Percentiles rank a stretch among this genome's conserved stretches.
phyloP scores from a whole-genome alignment of 2,888 invertebrate genomes.

The Peribatodes rhomboidaria region DNA sequence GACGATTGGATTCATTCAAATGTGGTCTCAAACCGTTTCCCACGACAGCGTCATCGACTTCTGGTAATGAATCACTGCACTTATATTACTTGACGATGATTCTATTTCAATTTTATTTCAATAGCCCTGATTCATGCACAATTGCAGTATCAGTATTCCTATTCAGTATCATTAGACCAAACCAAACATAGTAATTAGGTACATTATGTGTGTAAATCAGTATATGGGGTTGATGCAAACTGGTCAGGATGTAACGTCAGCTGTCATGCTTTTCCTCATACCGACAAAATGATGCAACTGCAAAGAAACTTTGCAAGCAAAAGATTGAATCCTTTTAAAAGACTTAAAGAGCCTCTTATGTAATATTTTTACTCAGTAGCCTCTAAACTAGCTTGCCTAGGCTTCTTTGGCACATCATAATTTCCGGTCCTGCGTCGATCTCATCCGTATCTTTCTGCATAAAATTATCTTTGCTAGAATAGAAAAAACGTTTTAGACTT shows the following conservation, averaged over 20 bases:
- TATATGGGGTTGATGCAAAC: too few species aligned
- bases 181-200: not conserved
- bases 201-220: not conserved
- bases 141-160: not conserved
- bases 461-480: not conserved
- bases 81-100: constrained; percentile 20
- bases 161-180: not conserved
- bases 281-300: not conserved
- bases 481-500: not conserved
- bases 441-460: not conserved
- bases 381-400: not conserved
- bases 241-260: not conserved
- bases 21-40: constrained; percentile 21
- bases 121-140: constrained; percentile 19
- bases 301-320: not conserved
- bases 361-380: too few species aligned
- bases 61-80: constrained; percentile 11
- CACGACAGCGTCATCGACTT: constrained; percentile 33
- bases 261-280: too few species aligned
- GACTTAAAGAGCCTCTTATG: too few species aligned
- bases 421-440: not conserved
- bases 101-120: constrained; percentile 1
- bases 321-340: too few species aligned
- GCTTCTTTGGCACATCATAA: not conserved
- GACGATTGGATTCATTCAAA: constrained; percentile 26